A percentile compares a stretch with the other conserved stretches of the same genome.
These are phyloP conservation scores for Syrrhaptes paradoxus DNA, from an alignment of 2,113 vertebrate genomes.

Conservation along the genomic window DNA sequence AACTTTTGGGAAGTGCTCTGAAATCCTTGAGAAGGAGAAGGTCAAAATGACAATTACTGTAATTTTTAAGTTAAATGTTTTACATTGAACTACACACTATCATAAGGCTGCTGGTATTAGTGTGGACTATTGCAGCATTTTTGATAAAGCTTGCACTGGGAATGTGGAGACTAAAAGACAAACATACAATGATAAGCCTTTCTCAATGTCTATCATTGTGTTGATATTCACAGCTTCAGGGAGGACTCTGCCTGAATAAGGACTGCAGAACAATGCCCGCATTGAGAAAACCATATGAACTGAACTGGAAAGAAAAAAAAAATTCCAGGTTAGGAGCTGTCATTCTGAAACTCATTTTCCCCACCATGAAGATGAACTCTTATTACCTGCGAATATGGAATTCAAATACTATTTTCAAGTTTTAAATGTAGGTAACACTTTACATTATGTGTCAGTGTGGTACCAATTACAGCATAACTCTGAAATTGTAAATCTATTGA, in stretches of 20 bases:
- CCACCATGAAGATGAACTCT: slow-evolving; percentile 66
- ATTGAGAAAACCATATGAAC: slow-evolving; percentile 3
- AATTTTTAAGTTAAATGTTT: background rate
- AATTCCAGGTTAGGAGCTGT: slow-evolving; percentile 44
- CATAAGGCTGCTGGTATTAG: background rate
- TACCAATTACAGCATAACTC: slow-evolving; percentile 64
- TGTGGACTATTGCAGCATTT: background rate
- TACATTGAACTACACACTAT: background rate
- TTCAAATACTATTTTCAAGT: slow-evolving; percentile 77
- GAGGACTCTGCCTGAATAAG: background rate
- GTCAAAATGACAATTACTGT: background rate
- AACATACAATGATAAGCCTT: background rate
- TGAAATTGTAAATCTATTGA: slow-evolving; percentile 33
- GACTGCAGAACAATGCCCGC: background rate
- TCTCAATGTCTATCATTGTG: background rate
- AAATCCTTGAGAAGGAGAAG: background rate
- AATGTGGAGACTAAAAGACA: background rate
- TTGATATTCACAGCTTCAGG: background rate
- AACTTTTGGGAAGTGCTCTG: background rate
- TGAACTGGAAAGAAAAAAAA: slow-evolving; percentile 2
- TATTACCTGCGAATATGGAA: slow-evolving; percentile 73
- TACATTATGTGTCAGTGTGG: slow-evolving; percentile 68
- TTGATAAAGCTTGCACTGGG: background rate
- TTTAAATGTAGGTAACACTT: slow-evolving; percentile 74
- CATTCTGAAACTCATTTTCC: slow-evolving; percentile 71